These are phyloP conservation scores for Megalops cyprinoides DNA, from an alignment of 2,797 vertebrate species.

Conservation along the genomic window DNA sequence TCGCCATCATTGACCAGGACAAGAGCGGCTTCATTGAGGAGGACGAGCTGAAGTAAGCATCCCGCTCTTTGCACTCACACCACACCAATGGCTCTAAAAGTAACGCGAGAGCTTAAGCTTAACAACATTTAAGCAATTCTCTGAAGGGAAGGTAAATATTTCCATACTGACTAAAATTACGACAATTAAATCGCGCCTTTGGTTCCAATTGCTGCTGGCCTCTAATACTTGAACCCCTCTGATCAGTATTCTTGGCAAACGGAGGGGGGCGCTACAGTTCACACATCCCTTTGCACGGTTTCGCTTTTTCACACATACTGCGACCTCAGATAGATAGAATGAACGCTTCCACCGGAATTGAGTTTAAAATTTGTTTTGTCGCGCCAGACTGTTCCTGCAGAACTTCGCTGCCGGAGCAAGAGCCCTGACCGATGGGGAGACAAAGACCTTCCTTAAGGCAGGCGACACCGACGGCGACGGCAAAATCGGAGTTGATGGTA, in stretches of 20 bases:
- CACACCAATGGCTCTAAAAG: too few relatives aligned
- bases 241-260: too few relatives aligned
- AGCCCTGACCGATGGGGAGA: conserved; percentile 73
- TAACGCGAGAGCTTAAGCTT: too few relatives aligned
- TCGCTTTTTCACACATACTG: too few relatives aligned
- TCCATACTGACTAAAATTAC: too few relatives aligned
- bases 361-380: neutral
- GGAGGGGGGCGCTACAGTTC: too few relatives aligned
- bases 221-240: too few relatives aligned
- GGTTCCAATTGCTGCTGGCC: too few relatives aligned
- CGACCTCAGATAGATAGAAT: neutral
- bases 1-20: conserved; percentile 83
- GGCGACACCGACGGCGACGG: conserved; percentile 80
- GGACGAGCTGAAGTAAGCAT: conserved; percentile 82
- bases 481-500: conserved; percentile 81
- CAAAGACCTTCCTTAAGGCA: conserved; percentile 68
- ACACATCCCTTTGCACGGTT: too few relatives aligned
- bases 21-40: conserved; percentile 84
- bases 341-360: neutral
- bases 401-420: conserved; percentile 73
- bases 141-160: too few relatives aligned
- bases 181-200: too few relatives aligned
- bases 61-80: neutral
- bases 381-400: conserved; percentile 77
- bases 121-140: too few relatives aligned